These are phyloP conservation scores for Blera fallax DNA, from an alignment of 2,888 invertebrate species.

Conservation along the genomic window DNA sequence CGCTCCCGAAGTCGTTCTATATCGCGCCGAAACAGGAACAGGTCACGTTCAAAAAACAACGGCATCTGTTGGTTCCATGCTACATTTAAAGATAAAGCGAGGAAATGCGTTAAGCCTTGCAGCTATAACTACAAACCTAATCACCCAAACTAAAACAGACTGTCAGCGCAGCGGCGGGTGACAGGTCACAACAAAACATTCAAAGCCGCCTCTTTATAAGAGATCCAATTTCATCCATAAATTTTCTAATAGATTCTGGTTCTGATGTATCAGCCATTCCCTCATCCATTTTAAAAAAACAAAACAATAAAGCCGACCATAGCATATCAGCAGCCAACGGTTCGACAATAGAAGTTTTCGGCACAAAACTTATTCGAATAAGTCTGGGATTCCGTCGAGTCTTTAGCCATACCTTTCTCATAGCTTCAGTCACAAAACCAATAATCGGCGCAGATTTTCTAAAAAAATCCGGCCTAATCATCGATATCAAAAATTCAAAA, in stretches of 20 bases:
- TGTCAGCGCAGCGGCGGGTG: neutral
- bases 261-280: conserved; percentile 4
- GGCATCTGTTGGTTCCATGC: neutral
- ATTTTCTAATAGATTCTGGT: conserved; percentile 29
- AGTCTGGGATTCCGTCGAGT: conserved; percentile 9
- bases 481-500: conserved; percentile 28
- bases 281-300: neutral
- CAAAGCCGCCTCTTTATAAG: conserved; percentile 22
- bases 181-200: neutral
- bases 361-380: neutral
- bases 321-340: conserved; percentile 31
- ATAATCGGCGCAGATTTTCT: conserved; percentile 49
- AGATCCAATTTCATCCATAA: neutral
- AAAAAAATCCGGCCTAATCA: conserved; percentile 5
- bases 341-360: conserved; percentile 17
- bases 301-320: neutral
- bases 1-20: neutral
- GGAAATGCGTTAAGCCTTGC: neutral
- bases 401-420: conserved; percentile 27
- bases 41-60: neutral
- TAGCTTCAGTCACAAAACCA: conserved; percentile 39
- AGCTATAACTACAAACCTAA: neutral
- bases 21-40: neutral
- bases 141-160: conserved; percentile 15
- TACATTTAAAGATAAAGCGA: neutral